Percentiles rank a stretch among this genome's conserved stretches.
Conservation (phyloP, 2,797 vertebrate genomes). For the Macropus fuliginosus region DNA sequence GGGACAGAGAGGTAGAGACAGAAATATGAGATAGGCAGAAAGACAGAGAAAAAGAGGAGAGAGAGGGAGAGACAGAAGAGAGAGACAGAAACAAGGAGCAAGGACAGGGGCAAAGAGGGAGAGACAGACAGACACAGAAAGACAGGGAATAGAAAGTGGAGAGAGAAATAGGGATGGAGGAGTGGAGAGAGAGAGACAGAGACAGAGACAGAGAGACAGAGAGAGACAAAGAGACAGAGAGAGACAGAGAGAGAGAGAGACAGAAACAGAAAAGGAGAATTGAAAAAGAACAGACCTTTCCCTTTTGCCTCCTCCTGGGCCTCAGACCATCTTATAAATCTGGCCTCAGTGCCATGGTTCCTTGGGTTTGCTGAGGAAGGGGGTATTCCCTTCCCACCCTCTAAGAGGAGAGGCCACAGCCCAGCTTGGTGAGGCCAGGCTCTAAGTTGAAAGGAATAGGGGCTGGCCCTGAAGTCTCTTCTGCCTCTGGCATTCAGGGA, state of each 20-base stretch:
- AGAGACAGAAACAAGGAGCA: too few relatives aligned
- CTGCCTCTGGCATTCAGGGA: not conserved
- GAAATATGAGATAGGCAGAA: not conserved
- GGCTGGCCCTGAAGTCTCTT: not conserved
- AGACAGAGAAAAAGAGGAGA: too few relatives aligned
- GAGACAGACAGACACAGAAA: not conserved
- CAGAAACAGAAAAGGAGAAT: not conserved
- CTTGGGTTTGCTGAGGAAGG: not conserved
- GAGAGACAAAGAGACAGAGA: not conserved
- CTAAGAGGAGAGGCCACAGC: constrained; percentile 25
- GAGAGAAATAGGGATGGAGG: too few relatives aligned
- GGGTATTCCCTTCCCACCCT: constrained; percentile 7
- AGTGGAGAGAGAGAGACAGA: not conserved
- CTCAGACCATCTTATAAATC: not conserved
- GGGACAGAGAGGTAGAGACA: not conserved
- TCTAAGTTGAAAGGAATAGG: constrained; percentile 47
- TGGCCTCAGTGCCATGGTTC: not conserved
- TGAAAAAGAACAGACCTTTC: too few relatives aligned
- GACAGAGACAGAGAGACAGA: not conserved
- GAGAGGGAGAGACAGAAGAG: not conserved
- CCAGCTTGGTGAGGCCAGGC: constrained; percentile 27
- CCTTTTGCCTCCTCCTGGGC: not conserved
- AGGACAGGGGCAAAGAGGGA: not conserved
- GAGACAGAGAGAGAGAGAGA: not conserved
- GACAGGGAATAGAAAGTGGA: not conserved